Conservation (phyloP, 2,888 invertebrate genomes). For the Julus scandinavius region DNA sequence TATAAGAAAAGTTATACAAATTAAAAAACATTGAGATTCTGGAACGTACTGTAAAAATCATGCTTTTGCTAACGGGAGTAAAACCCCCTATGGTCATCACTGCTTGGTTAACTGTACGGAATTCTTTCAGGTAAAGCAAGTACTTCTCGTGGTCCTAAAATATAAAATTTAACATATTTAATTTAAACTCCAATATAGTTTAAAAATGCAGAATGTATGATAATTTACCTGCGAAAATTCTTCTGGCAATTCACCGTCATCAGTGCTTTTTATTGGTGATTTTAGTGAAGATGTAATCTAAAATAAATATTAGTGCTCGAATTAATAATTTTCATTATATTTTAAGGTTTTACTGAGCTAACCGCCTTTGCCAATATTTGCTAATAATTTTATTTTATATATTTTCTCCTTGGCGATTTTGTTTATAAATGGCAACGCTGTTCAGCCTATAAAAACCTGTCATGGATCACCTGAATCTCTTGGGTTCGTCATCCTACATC, state of each 20-base stretch:
- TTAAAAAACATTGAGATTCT: not conserved
- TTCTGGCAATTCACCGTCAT: not conserved
- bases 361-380: no score
- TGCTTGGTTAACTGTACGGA: not conserved
- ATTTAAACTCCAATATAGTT: no score
- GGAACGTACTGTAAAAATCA: not conserved
- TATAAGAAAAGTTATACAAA: not conserved
- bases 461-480: not conserved
- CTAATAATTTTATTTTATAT: no score
- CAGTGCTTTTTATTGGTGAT: not conserved
- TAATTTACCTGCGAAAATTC: not conserved
- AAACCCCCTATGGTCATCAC: not conserved
- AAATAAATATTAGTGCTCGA: not conserved
- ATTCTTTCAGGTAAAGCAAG: constrained; percentile 20
- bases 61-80: not conserved
- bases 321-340: no score
- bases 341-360: no score
- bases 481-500: not conserved
- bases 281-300: not conserved
- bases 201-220: not conserved
- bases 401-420: no score
- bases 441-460: not conserved
- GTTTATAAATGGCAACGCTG: no score
- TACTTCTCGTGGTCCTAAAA: not conserved
- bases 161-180: not conserved